Evolutionary conservation across 2,888 invertebrate species (phyloP), one percentile per base, ranked within the genome.

Genomic region (Eristalis tenax): DNA sequence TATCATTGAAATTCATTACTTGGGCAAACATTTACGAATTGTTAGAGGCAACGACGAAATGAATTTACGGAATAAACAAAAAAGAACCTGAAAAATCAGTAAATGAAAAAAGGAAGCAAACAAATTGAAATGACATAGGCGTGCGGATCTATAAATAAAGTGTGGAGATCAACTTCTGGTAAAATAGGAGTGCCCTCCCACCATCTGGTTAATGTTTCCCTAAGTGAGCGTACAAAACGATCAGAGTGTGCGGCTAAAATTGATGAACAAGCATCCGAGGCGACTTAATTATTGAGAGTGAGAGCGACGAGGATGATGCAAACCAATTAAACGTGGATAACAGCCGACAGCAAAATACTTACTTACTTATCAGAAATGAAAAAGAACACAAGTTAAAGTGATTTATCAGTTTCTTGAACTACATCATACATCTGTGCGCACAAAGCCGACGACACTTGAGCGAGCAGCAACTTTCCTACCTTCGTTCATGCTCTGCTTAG

Each of bases 81-180:
- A 69, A 74, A 82, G n/a, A 61, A 64, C 32, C 15, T n/a, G 56
- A 80, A 80, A 38, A 28, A 56, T 71, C 32, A 57, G 59, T 77
- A 71, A 64, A 86, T 56, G 61, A 75, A 83, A 85, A 82, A 76
- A 18, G 1, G 68, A 70, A 69, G 74, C 83, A 78, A 86, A 75
- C 78, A 79, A 86, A 75, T 56, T 38, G 26, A 56, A 83, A 79
- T 83, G 75, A 78, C 66, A 83, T 50, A 70, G 63, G 18, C 79
- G 75, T 87, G 79, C 79, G 79, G 87, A 71, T 87, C 87, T 87
- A 87, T 79, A 87, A 87, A 87, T 87, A 87, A 75, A 71, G 50
- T 82, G 18, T 59, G 50, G 18, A 68, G 77, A 83, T 77, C 76
- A 82, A 79, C 73, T 74, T 66, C 64, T 78, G 70, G 56, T 22